Evolutionary conservation across 2,113 vertebrate genomes (phyloP), one percentile per base, ranked within the genome.

Genomic region (Cinclus mexicanus): DNA sequence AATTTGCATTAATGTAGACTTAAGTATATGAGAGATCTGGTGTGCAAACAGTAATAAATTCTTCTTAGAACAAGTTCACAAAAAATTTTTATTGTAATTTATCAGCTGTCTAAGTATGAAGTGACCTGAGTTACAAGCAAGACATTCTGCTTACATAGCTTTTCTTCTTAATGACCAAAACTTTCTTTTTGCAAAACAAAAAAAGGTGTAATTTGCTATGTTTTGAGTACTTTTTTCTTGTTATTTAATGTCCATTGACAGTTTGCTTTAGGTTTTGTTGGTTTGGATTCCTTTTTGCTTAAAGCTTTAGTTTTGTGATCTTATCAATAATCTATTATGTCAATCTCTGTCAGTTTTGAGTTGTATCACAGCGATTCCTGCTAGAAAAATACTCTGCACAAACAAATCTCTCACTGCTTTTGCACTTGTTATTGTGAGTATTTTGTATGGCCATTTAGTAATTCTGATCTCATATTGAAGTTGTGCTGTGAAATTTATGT

Each of bases 1-100:
- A 93, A 68, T 89, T 71, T 69, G 8, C 79, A 59, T 94, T 67
- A 95, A 95, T 96, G 77, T 78, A 86, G 59, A 61, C 64, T 42
- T 42, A 96, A 95, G 44, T 91, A 77, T 75, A 94, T 97, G 78
- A 85, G 37, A 81, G 87, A 82, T 35, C 37, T 10, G 18, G 88
- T 92, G 80, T 77, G 50, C 70, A 97, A 83, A 97, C 65, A 83
- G 93, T 46, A 68, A 75, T 49, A 80, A 91, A 78, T 70, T 78
- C 41, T 83, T 89, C 46, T 52, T 83, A 63, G 60, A 92, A 65
- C 15, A 49, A 64, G 39, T 61, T 86, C 24, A 75, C 60, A 19
- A 41, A 25, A 12, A 46, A 12, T 72, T 94, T 68, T 68, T 55
- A 14, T 53, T 72, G 41, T 18, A 69, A 33, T 65, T 85, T 72